phyloP scores from a whole-genome alignment of 2,113 vertebrate species.

The Brachyistius frenatus region DNA sequence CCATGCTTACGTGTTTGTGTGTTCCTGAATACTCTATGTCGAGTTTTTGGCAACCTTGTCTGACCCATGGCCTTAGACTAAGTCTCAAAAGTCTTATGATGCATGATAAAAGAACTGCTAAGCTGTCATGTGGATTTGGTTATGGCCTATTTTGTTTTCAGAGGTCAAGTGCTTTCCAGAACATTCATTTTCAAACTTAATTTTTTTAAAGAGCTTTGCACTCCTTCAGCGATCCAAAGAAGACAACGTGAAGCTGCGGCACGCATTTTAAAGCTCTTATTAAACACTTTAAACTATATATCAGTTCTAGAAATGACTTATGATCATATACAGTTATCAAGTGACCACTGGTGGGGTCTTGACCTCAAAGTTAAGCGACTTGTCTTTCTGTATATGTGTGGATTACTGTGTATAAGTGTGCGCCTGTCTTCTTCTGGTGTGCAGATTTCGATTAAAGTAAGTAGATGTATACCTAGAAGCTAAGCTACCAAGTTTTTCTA shows the following conservation, averaged over 20 bases:
- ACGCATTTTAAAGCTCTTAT: background rate
- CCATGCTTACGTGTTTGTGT: background rate
- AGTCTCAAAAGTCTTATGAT: conserved; percentile 2
- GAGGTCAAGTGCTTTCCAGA: background rate
- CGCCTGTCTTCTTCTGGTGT: background rate
- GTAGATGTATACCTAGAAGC: conserved; percentile 1
- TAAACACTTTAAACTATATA: too few species aligned
- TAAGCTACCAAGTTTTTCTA: conserved; percentile 14
- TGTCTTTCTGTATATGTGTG: background rate
- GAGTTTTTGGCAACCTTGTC: background rate
- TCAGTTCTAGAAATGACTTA: background rate
- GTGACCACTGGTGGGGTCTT: background rate
- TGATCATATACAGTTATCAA: background rate
- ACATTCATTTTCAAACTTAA: background rate
- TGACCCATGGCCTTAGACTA: background rate
- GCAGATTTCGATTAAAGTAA: conserved; percentile 21
- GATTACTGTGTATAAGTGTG: background rate
- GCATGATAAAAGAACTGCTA: background rate
- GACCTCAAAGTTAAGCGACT: background rate
- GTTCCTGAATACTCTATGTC: background rate
- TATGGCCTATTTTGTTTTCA: conserved; percentile 2
- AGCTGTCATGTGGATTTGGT: background rate
- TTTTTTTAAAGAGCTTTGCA: background rate
- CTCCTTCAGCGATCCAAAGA: background rate
- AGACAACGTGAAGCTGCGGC: background rate